Base-by-base conservation (phyloP, 2,113 vertebrate species). In the Gavialis gangeticus region DNA sequence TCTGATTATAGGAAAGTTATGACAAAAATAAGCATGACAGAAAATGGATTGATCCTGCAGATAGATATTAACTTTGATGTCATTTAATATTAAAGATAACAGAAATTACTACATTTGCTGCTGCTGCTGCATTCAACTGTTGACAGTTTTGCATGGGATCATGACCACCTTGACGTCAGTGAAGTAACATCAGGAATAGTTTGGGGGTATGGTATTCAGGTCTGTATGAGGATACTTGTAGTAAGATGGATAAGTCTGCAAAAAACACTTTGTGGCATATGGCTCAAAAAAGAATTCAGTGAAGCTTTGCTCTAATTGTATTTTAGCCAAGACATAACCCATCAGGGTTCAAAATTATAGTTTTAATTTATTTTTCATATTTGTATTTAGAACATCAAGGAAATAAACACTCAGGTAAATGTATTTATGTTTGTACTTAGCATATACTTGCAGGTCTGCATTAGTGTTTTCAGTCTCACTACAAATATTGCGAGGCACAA, bases 401-500 rank as follows among this genome's bases (percentile, higher is more conserved):
- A 88, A 87, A 90, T 71, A 87, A 88, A 75, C 37, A 73, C 7
- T 71, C 79, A 79, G 28, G 54, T 83, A 93, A 84, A 94, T 87
- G 46, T 79, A 10, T 84, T 96, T 77, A 60, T 30, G 71, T 79
- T 82, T 82, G 21, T 78, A 62, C 21, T 88, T 88, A 87, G 6
- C n/a, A 54, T 75, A 84, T 15, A 83, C 60, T 2, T 75, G 17
- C 87, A 85, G 82, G 71, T 79, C 64, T 86, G 17, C 27, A 64
- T 89, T 75, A 84, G 3, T 3, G 64, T 75, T 90, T 88, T 92
- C 83, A 88, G 93, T 85, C 79, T 78, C 86, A 79, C 17, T 19
- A 84, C 58, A 91, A 93, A 86, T 3, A 93, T 22, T 71, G 37
- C 19, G 21, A 34, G 17, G 84, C 10, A 92, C 6, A 84, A 59